Base-by-base conservation (phyloP, 2,797 vertebrate genomes). In the Momotus momota region DNA sequence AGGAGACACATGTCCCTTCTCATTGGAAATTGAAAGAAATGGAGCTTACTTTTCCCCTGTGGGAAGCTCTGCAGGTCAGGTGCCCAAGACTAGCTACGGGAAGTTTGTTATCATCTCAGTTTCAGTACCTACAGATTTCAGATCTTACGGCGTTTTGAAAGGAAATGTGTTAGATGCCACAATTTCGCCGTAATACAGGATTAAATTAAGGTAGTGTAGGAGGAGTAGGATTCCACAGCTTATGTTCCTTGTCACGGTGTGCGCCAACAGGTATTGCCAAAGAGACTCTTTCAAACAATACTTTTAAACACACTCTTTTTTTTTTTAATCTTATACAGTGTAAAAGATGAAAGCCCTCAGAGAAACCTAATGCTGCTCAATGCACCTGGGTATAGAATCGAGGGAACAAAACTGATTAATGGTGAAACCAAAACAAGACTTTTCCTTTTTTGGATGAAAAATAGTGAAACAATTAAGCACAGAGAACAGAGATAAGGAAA, bases 1-100 rank as follows among this genome's bases (percentile, higher is more conserved):
- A 98, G 97, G 96, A 98, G 98, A 98, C 98, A 98, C 97, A 98
- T 98, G 98, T 98, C 98, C 97, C 97, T 98, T 98, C 98, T 98
- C 96, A 98, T 98, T 98, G 98, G 95, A 94, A 97, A 97, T 96
- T 84, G 60, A 89, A 96, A 97, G 96, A 96, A 97, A 94, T 87
- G 95, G 90, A 97, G 96, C 93, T 97, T 96, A 94, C 95, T 97
- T 97, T 97, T 91, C 88, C 97, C 98, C 98, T 95, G 88, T 98
- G 97, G 98, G 97, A 97, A 98, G 77, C 96, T 97, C 58, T 93
- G 85, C 96, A 86, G 95, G 97, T 98, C 98, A 97, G 97, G 97
- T 98, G 95, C 93, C 97, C 96, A 94, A 93, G 97, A 97, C 96
- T 94, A 94, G 96, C 91, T 92, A 85, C 15, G 78, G 94, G 94